Conservation (phyloP, 2,888 invertebrate genomes). For the Cheilosia vulpina region DNA sequence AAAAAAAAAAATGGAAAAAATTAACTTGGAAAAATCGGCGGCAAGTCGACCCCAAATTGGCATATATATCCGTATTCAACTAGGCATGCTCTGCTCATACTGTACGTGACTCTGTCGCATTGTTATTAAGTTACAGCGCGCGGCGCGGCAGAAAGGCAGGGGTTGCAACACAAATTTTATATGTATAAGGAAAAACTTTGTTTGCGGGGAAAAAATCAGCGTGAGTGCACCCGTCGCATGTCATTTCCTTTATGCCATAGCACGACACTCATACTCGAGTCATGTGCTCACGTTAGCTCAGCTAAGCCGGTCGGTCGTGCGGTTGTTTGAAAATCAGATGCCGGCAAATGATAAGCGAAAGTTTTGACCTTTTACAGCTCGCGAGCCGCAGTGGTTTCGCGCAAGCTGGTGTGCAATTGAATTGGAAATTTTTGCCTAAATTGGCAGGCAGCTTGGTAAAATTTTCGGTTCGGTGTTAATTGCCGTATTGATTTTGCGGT, state of each 20-base stretch:
- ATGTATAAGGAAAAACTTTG: conserved; percentile 22
- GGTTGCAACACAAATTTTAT: conserved; percentile 21
- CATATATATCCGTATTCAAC: conserved; percentile 62
- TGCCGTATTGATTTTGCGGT: conserved; percentile 52
- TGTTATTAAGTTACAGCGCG: conserved; percentile 53
- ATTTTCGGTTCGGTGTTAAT: conserved; percentile 42
- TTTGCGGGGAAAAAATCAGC: conserved; percentile 38
- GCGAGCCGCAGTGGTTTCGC: conserved; percentile 1
- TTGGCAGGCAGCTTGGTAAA: conserved; percentile 62
- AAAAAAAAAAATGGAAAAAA: neutral
- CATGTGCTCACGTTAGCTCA: conserved; percentile 20
- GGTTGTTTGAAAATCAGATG: conserved; percentile 41
- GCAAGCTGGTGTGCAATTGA: neutral
- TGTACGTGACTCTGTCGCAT: conserved; percentile 66
- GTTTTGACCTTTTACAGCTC: conserved; percentile 68
- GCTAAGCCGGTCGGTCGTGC: conserved; percentile 18
- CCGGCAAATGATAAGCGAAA: conserved; percentile 65
- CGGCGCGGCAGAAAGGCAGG: neutral
- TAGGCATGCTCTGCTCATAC: conserved; percentile 25
- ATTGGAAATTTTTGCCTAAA: conserved; percentile 33
- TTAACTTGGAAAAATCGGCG: conserved; percentile 29
- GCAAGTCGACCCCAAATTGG: conserved; percentile 61
- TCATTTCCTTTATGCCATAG: conserved; percentile 55
- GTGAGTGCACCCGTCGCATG: conserved; percentile 64
- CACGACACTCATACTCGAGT: conserved; percentile 40